Evolutionary conservation across 2,113 vertebrate species (phyloP).

Genomic region (Mobula hypostoma): DNA sequence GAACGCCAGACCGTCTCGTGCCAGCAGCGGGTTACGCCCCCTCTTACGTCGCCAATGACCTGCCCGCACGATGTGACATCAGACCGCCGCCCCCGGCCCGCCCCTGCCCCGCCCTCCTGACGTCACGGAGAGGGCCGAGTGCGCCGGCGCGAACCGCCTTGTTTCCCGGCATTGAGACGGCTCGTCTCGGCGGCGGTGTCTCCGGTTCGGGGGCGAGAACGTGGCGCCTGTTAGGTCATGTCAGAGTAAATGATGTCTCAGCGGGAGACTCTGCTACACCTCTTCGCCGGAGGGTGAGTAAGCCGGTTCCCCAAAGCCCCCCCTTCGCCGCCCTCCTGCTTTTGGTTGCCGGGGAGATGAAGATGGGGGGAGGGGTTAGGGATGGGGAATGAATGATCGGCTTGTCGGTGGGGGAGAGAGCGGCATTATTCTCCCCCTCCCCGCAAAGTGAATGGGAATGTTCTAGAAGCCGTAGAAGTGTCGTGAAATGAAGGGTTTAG

Average conservation of each 20-base stretch:
- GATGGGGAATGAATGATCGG: too few species aligned
- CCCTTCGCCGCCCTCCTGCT: too few species aligned
- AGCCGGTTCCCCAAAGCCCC: not conserved
- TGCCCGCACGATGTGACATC: not conserved
- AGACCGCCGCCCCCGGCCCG: not conserved
- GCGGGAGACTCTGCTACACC: not conserved
- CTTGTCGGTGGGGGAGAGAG: not conserved
- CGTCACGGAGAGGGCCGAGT: not conserved
- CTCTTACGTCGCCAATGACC: not conserved
- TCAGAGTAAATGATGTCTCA: not conserved
- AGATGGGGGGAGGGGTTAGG: too few species aligned
- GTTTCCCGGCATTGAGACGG: not conserved
- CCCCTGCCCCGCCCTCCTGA: not conserved
- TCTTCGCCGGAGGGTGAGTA: slow-evolving; percentile 18
- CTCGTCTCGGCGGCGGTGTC: too few species aligned
- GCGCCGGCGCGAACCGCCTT: not conserved
- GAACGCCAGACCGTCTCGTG: not conserved
- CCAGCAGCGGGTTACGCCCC: not conserved
- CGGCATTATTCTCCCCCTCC: too few species aligned
- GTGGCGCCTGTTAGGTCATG: not conserved
- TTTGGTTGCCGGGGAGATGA: too few species aligned
- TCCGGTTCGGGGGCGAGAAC: too few species aligned
- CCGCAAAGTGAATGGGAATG: not conserved
- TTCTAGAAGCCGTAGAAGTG: not conserved
- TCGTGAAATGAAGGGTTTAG: too few species aligned